Evolutionary conservation across 1,140 invertebrate species (phyloP).

Genomic region (Zaprionus lachaisei): DNA sequence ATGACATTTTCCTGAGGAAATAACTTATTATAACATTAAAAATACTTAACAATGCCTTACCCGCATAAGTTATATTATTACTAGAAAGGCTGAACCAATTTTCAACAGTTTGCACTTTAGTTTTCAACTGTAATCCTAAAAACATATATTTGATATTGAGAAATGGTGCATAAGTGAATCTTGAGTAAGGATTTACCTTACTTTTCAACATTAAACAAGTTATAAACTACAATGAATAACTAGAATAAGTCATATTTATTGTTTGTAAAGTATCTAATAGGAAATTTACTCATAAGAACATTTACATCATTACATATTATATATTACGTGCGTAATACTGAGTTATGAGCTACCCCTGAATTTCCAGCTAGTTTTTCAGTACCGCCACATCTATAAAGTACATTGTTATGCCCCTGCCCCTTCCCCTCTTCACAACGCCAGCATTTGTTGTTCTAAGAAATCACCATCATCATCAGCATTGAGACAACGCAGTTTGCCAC

Average conservation of each 20-base stretch:
- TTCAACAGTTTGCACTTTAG: too few relatives aligned
- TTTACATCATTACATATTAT: not conserved
- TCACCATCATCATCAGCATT: conserved; percentile 20
- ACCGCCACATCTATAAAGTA: not conserved
- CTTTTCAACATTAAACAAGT: too few relatives aligned
- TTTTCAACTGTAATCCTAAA: too few relatives aligned
- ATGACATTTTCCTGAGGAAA: not conserved
- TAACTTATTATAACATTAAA: too few relatives aligned
- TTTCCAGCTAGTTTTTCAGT: not conserved
- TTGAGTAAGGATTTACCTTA: too few relatives aligned
- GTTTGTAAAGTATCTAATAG: not conserved
- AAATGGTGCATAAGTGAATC: too few relatives aligned
- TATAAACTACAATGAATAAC: too few relatives aligned
- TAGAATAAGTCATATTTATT: too few relatives aligned
- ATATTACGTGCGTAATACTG: not conserved
- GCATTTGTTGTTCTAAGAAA: conserved; percentile 2
- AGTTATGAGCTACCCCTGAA: not conserved
- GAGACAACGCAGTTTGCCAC: conserved; percentile 12
- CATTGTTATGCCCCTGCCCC: not conserved
- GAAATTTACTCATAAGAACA: not conserved
- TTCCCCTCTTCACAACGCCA: not conserved
- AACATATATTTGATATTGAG: too few relatives aligned
- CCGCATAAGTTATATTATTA: too few relatives aligned
- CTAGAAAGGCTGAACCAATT: too few relatives aligned
- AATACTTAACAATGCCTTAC: too few relatives aligned